Evolutionary conservation across 2,113 vertebrate species (phyloP).

Genomic region (Salvelinus namaycush): DNA sequence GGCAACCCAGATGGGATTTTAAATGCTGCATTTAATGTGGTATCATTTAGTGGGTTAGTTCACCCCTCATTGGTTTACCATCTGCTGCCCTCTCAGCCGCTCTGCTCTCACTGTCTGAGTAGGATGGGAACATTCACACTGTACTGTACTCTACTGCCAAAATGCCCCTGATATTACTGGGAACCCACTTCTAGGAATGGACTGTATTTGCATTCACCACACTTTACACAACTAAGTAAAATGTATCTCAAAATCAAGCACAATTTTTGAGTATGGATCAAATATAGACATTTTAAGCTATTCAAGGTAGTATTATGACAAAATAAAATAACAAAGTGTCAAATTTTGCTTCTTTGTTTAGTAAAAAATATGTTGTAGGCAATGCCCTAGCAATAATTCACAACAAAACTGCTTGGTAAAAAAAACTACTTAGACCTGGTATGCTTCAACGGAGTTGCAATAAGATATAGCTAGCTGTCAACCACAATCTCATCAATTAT

Average conservation of each 20-base stretch:
- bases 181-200: slow-evolving; percentile 46
- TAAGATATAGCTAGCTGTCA: background rate
- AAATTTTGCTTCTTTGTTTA: background rate
- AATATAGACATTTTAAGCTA: too few relatives aligned
- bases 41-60: slow-evolving; percentile 85
- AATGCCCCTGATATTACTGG: slow-evolving; percentile 26
- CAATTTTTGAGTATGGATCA: too few relatives aligned
- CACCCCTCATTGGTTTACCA: slow-evolving; percentile 89
- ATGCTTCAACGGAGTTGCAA: background rate
- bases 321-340: background rate
- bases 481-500: slow-evolving; percentile 1
- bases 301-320: background rate
- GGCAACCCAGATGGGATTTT: slow-evolving; percentile 82
- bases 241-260: background rate
- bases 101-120: slow-evolving; percentile 30
- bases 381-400: too few relatives aligned
- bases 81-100: slow-evolving; percentile 80
- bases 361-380: too few relatives aligned
- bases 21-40: slow-evolving; percentile 81
- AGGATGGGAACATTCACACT: slow-evolving; percentile 50
- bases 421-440: background rate
- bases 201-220: background rate
- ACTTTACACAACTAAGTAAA: background rate
- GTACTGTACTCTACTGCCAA: slow-evolving; percentile 12
- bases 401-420: background rate